These are phyloP conservation scores for Lutjanus erythropterus DNA, from an alignment of 2,113 vertebrate genomes.

Conservation along the genomic window DNA sequence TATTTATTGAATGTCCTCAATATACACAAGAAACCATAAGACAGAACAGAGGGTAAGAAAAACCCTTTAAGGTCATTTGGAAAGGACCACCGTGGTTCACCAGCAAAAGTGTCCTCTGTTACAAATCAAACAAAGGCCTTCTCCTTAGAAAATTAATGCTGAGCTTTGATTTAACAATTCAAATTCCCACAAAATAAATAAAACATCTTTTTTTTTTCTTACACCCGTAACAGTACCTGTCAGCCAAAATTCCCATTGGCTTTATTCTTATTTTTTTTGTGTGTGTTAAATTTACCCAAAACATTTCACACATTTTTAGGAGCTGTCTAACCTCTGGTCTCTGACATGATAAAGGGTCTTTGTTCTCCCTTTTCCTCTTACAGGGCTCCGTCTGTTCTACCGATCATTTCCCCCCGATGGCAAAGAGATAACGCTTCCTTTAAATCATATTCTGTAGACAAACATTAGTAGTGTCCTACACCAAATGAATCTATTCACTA, in stretches of 20 bases:
- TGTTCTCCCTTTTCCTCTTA: not conserved
- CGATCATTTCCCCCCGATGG: not conserved
- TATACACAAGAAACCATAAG: slow-evolving; percentile 73
- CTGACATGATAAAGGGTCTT: not conserved
- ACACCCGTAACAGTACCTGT: slow-evolving; percentile 44
- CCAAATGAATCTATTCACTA: not conserved
- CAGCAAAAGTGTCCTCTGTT: slow-evolving; percentile 6
- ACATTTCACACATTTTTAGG: slow-evolving; percentile 5
- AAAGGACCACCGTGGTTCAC: slow-evolving; percentile 11
- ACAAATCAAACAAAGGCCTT: slow-evolving; percentile 32
- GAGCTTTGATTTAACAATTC: slow-evolving; percentile 52
- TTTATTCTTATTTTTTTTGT: not conserved
- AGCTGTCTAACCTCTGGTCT: not conserved
- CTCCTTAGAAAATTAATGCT: slow-evolving; percentile 24
- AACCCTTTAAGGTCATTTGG: slow-evolving; percentile 47
- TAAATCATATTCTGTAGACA: not conserved
- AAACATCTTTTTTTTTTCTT: slow-evolving; percentile 24
- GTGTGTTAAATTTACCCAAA: slow-evolving; percentile 3
- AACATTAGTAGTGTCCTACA: not conserved
- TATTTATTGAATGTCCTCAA: slow-evolving; percentile 72
- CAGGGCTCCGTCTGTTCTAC: not conserved
- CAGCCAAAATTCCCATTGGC: slow-evolving; percentile 10
- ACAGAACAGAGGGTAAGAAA: slow-evolving; percentile 55
- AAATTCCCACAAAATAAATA: slow-evolving; percentile 77
- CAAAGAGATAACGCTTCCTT: slow-evolving; percentile 13